Evolutionary conservation across 2,797 vertebrate genomes (phyloP).

Genomic region (Acanthurus leucopareius): DNA sequence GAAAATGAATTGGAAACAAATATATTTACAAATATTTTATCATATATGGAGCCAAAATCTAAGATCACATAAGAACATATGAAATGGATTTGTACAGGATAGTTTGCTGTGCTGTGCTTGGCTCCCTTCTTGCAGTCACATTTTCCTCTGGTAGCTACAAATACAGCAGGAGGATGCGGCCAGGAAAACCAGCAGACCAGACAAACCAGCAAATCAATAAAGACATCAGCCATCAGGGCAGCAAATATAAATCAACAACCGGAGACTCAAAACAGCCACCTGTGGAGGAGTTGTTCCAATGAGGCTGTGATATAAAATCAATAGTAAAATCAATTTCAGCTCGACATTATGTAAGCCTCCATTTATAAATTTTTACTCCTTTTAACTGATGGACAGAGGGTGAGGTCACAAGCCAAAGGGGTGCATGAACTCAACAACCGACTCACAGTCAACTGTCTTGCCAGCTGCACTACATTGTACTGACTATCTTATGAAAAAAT

Average conservation of each 20-base stretch:
- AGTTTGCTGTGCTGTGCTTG: not conserved
- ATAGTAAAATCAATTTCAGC: slow-evolving; percentile 43
- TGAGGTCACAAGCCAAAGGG: slow-evolving; percentile 34
- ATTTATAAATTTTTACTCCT: slow-evolving; percentile 22
- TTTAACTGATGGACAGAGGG: slow-evolving; percentile 8
- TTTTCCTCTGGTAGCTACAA: slow-evolving; percentile 1
- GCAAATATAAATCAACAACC: slow-evolving; percentile 52
- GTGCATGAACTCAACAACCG: slow-evolving; percentile 32
- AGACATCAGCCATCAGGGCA: slow-evolving; percentile 39
- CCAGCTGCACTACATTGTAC: slow-evolving; percentile 2
- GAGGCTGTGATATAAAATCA: slow-evolving; percentile 43
- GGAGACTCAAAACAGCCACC: slow-evolving; percentile 36
- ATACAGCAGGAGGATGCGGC: slow-evolving; percentile 9
- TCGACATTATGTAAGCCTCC: slow-evolving; percentile 23
- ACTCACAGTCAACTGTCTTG: slow-evolving; percentile 17
- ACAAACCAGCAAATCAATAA: slow-evolving; percentile 58
- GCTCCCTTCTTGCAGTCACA: slow-evolving; percentile 3
- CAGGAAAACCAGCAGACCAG: slow-evolving; percentile 40
- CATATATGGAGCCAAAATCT: not conserved
- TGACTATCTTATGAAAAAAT: slow-evolving; percentile 48
- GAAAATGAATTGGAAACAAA: not conserved
- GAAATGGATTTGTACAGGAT: not conserved
- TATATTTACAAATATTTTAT: not conserved
- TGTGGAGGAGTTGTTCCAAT: slow-evolving; percentile 28
- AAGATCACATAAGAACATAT: not conserved